Evolutionary conservation across 1,140 invertebrate genomes (phyloP).

Genomic region (Aphaenogaster rudis): DNA sequence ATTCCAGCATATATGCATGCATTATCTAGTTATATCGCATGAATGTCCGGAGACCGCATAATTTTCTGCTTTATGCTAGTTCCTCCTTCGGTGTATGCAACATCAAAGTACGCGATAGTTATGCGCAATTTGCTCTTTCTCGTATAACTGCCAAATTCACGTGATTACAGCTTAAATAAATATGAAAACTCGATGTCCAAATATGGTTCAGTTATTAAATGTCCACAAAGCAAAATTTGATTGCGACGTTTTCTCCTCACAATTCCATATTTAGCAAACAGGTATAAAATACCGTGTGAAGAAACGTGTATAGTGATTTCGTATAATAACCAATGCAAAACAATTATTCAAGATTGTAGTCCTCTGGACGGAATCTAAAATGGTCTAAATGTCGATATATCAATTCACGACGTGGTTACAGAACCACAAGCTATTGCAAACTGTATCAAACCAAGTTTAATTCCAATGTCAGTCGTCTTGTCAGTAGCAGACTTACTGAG

Average conservation of each 20-base stretch:
- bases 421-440: slow-evolving; percentile 36
- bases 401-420: slow-evolving; percentile 23
- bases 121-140: slow-evolving; percentile 10
- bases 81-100: slow-evolving; percentile 15
- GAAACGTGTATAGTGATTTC: background rate
- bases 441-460: slow-evolving; percentile 46
- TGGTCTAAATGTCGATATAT: slow-evolving; percentile 39
- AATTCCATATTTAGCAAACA: background rate
- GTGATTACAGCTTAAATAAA: slow-evolving; percentile 11
- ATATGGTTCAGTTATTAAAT: background rate
- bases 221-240: background rate
- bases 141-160: background rate
- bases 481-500: slow-evolving; percentile 32
- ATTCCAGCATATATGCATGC: background rate
- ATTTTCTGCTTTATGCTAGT: slow-evolving; percentile 41
- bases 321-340: background rate
- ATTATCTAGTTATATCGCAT: slow-evolving; percentile 16
- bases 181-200: background rate
- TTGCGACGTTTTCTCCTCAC: background rate
- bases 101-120: slow-evolving; percentile 20
- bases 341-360: background rate
- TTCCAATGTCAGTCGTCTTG: slow-evolving; percentile 50
- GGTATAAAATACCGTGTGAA: background rate
- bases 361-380: background rate
- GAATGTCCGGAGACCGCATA: slow-evolving; percentile 25